phyloP scores from a whole-genome alignment of 2,113 vertebrate genomes.

The Bujurquina vittata region DNA sequence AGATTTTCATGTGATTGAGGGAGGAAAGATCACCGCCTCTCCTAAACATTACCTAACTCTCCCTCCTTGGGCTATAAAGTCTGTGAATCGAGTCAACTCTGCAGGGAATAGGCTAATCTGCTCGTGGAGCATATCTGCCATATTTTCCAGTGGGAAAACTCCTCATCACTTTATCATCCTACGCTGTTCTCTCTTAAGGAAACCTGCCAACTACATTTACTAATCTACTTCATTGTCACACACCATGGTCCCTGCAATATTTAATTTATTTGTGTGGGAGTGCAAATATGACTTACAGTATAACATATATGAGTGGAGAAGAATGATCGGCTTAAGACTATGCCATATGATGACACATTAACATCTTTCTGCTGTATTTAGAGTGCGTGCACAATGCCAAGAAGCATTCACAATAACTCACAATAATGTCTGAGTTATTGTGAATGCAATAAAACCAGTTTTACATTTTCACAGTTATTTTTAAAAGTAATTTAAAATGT shows the following conservation, averaged over 20 bases:
- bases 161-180: constrained; percentile 46
- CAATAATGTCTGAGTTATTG: neutral
- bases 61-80: constrained; percentile 18
- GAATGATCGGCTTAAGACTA: neutral
- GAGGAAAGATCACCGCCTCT: constrained; percentile 18
- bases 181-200: constrained; percentile 21
- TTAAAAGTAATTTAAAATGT: neutral
- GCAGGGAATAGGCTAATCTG: constrained; percentile 53
- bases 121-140: constrained; percentile 42
- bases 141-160: constrained; percentile 41
- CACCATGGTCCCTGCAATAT: neutral
- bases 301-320: neutral
- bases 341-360: neutral
- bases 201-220: constrained; percentile 42
- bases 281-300: constrained; percentile 20
- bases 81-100: constrained; percentile 7
- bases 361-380: neutral
- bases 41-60: constrained; percentile 30
- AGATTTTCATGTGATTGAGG: constrained; percentile 14
- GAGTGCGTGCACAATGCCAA: neutral
- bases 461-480: neutral
- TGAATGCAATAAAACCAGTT: neutral
- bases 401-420: too few species aligned
- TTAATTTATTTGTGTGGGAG: constrained; percentile 23
- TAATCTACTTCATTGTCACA: constrained; percentile 22